Evolutionary conservation across 1,140 invertebrate genomes (phyloP).

Genomic region (Epicauta chinensis): DNA sequence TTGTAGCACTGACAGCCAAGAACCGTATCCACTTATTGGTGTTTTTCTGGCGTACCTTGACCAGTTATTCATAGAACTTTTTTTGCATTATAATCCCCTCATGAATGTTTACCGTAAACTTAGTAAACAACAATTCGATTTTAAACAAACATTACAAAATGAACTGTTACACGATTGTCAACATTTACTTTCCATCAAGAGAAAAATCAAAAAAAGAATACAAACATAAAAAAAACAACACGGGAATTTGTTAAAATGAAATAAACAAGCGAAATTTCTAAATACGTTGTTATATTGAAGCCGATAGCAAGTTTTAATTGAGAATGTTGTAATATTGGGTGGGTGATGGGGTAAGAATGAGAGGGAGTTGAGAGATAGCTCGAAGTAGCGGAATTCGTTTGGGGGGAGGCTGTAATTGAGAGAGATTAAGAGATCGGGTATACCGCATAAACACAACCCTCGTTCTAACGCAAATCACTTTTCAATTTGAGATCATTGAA

Average conservation of each 20-base stretch:
- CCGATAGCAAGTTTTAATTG: constrained; percentile 22
- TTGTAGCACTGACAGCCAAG: constrained; percentile 13
- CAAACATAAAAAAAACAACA: too few relatives aligned
- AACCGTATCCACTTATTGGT: constrained; percentile 1
- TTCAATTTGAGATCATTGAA: constrained; percentile 38
- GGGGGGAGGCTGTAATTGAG: constrained; percentile 33
- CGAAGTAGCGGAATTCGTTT: constrained; percentile 16
- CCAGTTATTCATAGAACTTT: too few relatives aligned
- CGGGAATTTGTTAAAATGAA: too few relatives aligned
- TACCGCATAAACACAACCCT: constrained; percentile 36
- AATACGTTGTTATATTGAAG: constrained; percentile 13
- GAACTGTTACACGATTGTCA: not conserved
- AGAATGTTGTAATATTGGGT: constrained; percentile 9
- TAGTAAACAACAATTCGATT: too few relatives aligned
- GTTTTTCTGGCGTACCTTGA: constrained; percentile 7
- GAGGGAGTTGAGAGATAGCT: constrained; percentile 14
- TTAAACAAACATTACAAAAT: not conserved
- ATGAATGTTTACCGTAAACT: too few relatives aligned
- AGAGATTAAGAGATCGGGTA: constrained; percentile 37
- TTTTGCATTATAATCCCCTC: too few relatives aligned
- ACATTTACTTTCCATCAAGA: too few relatives aligned
- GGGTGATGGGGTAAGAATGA: constrained; percentile 5
- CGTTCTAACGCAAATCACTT: constrained; percentile 30
- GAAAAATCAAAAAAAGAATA: too few relatives aligned
- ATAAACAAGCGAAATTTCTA: too few relatives aligned